These are phyloP conservation scores for Musca domestica DNA, from an alignment of 1,140 invertebrate species.

Conservation along the genomic window DNA sequence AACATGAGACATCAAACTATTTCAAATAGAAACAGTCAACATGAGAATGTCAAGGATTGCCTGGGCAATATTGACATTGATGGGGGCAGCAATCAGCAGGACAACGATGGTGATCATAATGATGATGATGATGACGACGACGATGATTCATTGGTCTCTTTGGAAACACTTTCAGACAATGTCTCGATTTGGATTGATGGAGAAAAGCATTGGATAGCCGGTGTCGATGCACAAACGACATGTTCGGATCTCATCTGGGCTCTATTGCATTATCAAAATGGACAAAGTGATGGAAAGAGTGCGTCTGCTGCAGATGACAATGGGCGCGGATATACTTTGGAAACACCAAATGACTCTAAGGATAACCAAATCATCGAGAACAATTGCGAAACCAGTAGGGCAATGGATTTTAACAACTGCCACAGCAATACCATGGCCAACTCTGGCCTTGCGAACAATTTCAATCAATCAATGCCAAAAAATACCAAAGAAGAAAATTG, in stretches of 20 bases:
- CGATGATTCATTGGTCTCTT: conserved; percentile 55
- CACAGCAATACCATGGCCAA: background rate
- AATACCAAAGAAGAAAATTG: conserved; percentile 33
- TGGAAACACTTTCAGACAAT: conserved; percentile 57
- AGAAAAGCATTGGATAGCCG: conserved; percentile 75
- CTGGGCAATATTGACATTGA: background rate
- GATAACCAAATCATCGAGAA: background rate
- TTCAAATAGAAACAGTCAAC: background rate
- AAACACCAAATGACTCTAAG: background rate
- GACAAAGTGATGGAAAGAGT: background rate
- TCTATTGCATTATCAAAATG: conserved; percentile 54
- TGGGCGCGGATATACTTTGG: too few species aligned
- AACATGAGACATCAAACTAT: too few species aligned
- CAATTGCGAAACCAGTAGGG: background rate
- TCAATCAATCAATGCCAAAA: conserved; percentile 31
- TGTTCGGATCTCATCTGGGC: conserved; percentile 75
- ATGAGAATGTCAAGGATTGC: background rate
- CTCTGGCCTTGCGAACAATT: conserved; percentile 3
- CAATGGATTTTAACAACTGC: too few species aligned
- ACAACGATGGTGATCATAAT: conserved; percentile 12
- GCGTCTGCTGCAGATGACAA: too few species aligned
- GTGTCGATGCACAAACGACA: conserved; percentile 71
- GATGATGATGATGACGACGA: conserved; percentile 31
- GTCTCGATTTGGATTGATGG: conserved; percentile 76
- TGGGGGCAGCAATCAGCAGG: background rate